Base-by-base conservation (phyloP, 2,113 vertebrate species). In the Anoura caudifer region DNA sequence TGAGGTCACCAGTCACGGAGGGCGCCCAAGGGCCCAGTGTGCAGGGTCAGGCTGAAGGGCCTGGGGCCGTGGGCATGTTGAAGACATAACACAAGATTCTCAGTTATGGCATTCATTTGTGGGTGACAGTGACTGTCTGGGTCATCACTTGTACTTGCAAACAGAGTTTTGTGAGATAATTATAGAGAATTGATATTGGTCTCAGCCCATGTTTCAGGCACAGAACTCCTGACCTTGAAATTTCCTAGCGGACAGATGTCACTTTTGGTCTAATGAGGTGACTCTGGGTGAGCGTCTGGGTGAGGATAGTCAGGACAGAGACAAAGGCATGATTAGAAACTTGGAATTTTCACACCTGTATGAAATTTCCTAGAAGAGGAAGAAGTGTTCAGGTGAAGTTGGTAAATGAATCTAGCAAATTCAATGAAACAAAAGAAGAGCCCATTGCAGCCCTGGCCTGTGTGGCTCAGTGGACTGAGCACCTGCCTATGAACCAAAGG, bases 281-380 rank as follows among this genome's bases (percentile, higher is more conserved):
- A 31, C 28, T 63, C 59, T 63, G 61, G 28, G 59, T 61, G 24
- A 26, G 59, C 59, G 28, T 11, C 26, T 61, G 26, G 59, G 61
- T 2, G 61, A 17, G 33, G 14, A 67, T n/a, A n/a, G n/a, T n/a
- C n/a, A n/a, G n/a, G n/a, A n/a, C 14, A 33, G 16, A 67, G 33
- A n/a, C 63, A 33, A 26, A 33, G 14, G 63, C 63, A 15, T 7
- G 5, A 33, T 33, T 6, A 5, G 4, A 67, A 67, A 7, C 63
- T 17, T 17, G 63, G 15, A 33, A n/a, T 8, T 17, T n/a, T 6
- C 63, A n/a, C 1, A 2, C 5, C 11, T 14, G 26, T n/a, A n/a
- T n/a, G n/a, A n/a, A n/a, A 17, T n/a, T 67, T 67, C 22, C 31
- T n/a, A 8, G 31, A n/a, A 16, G 31, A 67, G 6, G 63, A 7